Base-by-base conservation (phyloP, 2,888 invertebrate genomes). In the Theodoxus fluviatilis region DNA sequence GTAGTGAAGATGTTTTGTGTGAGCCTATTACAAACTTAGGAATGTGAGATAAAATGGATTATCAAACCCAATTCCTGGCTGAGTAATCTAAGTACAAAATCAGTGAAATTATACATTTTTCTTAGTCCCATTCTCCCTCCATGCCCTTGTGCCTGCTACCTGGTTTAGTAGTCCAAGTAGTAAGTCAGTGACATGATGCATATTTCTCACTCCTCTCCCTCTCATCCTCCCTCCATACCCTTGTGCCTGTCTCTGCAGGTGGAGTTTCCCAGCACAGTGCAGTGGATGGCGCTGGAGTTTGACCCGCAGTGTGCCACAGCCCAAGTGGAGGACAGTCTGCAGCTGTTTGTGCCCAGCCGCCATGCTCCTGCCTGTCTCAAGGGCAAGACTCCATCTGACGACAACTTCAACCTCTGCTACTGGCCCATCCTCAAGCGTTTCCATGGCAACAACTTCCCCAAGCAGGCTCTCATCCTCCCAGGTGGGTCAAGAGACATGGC, bases 241-340 rank as follows among this genome's bases (percentile, higher is more conserved):
- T 31, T 28, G 7, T 63, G 22, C 33, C 59, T n/a, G 40, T 25
- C 38, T 43, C 49, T 64, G 0, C 71, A 86, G 86, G 95, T 97
- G 9, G 90, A 92, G 52, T 98, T 98, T 88, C 96, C 97, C 0
- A 90, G 92, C 2, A 91, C 91, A 76, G 94, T 98, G 0, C 93
- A 94, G 76, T 97, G 97, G 94, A 90, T 98, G 83, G 93, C 94
- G 18, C 88, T 98, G 4, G 96, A 98, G 88, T 97, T 98, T 88
- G 97, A 97, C 85, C 91, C 93, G 0, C 92, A 93, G 73, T 96
- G 96, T 86, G 92, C 95, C 67, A 97, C 97, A 0, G 94, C 94
- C 1, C 98, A 96, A 88, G 92, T 94, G 0, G 98, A 98, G 88
- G 98, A 98, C 88, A 92, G 93, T 22, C 85, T 90, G 1, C 89